Evolutionary conservation across 92 coral and sea anemone genomes (phyloP).

Genomic region (Hydrozoanthus gracilis): DNA sequence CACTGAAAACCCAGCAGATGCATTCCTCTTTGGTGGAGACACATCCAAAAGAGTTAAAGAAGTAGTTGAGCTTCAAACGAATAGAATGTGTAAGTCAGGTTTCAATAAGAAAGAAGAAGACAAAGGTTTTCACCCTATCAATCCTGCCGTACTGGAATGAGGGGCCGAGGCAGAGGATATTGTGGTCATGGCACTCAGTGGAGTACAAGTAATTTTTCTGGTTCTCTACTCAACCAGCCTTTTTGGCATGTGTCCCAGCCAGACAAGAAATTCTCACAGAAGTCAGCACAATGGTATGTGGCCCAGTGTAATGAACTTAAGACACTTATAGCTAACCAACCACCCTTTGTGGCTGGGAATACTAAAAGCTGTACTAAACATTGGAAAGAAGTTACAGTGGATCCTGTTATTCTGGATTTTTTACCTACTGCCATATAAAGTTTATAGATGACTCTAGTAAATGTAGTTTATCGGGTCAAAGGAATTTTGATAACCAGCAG

Average conservation of each 20-base stretch:
- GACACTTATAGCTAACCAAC: conserved; percentile 32
- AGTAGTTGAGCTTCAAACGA: conserved; percentile 53
- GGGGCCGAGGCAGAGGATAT: conserved; percentile 34
- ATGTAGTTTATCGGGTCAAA: conserved; percentile 41
- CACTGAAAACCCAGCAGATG: conserved; percentile 61
- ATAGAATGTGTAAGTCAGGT: conserved; percentile 51
- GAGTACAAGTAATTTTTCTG: conserved; percentile 13
- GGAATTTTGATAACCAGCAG: conserved; percentile 31
- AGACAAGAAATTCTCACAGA: conserved; percentile 43
- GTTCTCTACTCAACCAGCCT: conserved; percentile 38
- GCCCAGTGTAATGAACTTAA: neutral
- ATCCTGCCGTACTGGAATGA: conserved; percentile 7
- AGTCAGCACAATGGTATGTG: too few relatives aligned
- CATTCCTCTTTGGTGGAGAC: conserved; percentile 61
- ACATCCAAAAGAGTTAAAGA: conserved; percentile 63
- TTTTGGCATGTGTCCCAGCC: conserved; percentile 51
- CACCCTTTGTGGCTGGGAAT: conserved; percentile 50
- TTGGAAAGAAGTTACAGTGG: conserved; percentile 48
- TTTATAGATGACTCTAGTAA: conserved; percentile 53
- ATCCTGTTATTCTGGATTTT: conserved; percentile 54
- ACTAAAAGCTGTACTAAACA: conserved; percentile 44
- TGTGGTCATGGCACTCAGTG: conserved; percentile 18
- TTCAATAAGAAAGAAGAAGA: neutral
- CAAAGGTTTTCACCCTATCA: conserved; percentile 40
- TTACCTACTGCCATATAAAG: conserved; percentile 52